Evolutionary conservation across 2,797 vertebrate species (phyloP).

Genomic region (Triplophysa bombifrons): DNA sequence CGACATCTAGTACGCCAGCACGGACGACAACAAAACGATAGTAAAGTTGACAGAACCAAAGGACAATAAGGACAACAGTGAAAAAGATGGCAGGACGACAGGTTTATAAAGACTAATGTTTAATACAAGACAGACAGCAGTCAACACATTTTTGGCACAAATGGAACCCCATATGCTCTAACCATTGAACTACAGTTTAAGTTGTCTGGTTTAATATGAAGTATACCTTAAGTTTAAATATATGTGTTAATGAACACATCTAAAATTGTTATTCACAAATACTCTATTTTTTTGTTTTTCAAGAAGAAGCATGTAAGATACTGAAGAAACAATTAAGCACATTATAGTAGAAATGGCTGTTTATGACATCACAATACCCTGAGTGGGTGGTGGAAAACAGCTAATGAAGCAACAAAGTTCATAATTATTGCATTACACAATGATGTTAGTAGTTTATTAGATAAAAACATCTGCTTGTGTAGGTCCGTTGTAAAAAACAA

Average conservation of each 20-base stretch:
- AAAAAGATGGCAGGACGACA: too few relatives aligned
- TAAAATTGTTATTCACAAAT: background rate
- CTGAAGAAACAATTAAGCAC: background rate
- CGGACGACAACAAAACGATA: too few relatives aligned
- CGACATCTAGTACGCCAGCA: too few relatives aligned
- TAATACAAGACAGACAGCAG: too few relatives aligned
- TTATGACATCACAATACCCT: background rate
- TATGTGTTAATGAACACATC: too few relatives aligned
- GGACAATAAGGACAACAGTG: too few relatives aligned
- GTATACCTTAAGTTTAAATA: too few relatives aligned
- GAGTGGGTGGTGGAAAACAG: background rate
- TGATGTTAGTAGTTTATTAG: background rate
- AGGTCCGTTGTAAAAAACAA: background rate
- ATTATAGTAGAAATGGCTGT: background rate
- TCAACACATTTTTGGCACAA: too few relatives aligned
- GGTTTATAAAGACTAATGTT: too few relatives aligned
- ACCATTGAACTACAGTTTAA: too few relatives aligned
- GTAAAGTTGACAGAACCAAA: too few relatives aligned
- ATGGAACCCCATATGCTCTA: background rate
- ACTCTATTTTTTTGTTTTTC: background rate
- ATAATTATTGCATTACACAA: background rate
- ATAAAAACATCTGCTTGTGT: background rate
- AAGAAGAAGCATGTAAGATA: background rate
- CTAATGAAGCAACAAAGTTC: background rate
- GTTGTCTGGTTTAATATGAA: too few relatives aligned